Percentiles rank a stretch among this genome's conserved stretches.
Conservation (phyloP, 92 coral and sea anemone species). For the Heteractis magnifica region DNA sequence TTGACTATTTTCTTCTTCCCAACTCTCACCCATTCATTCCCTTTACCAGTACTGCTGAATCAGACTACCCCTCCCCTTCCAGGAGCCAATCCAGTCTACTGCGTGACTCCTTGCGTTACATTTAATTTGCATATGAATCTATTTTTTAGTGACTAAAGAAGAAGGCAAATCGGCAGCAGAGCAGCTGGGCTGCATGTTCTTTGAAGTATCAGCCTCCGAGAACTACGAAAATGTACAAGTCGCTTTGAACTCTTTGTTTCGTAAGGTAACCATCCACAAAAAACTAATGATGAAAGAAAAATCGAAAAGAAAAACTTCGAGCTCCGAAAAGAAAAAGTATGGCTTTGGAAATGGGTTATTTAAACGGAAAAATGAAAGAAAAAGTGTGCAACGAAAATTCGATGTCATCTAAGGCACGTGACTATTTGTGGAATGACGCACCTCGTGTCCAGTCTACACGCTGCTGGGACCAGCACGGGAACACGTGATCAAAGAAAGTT, state of each 20-base stretch:
- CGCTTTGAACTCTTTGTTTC: conserved; percentile 78
- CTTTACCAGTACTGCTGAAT: no score
- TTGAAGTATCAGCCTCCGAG: conserved; percentile 97
- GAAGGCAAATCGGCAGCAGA: conserved; percentile 92
- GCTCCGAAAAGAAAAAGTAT: conserved; percentile 75
- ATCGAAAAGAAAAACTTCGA: conserved; percentile 64
- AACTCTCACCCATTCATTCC: no score
- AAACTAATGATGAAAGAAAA: conserved; percentile 63
- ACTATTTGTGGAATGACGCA: not conserved
- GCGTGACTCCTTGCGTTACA: no score
- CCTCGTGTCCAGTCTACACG: not conserved
- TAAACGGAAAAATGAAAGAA: conserved; percentile 70
- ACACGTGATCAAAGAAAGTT: no score
- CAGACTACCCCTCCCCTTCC: no score
- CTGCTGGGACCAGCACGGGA: no score
- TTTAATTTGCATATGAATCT: no score
- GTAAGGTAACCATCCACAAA: conserved; percentile 72
- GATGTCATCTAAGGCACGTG: conserved; percentile 27
- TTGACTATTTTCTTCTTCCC: no score
- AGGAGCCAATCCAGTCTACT: no score
- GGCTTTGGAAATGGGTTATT: conserved; percentile 85
- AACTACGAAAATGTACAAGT: conserved; percentile 84
- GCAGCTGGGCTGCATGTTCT: conserved; percentile 95
- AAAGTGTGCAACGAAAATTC: conserved; percentile 42
- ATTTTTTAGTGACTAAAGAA: conserved; percentile 68